A percentile compares a stretch with the other conserved stretches of the same genome.
Conservation (phyloP, 2,113 vertebrate genomes). For the Sinosuthora webbiana region DNA sequence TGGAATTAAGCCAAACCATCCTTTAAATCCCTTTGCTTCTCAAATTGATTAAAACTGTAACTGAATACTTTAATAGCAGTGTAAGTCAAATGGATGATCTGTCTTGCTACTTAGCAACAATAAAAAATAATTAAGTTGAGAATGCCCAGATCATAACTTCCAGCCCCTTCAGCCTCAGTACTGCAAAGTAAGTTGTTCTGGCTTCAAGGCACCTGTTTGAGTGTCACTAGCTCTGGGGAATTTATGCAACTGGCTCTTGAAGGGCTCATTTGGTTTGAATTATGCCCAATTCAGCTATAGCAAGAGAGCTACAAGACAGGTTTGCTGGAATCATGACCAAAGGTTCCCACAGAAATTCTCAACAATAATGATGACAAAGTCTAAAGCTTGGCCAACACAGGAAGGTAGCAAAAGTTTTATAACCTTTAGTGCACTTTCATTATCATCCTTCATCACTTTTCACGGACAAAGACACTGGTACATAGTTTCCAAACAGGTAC, state of each 20-base stretch:
- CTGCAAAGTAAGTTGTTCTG: neutral
- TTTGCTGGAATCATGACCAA: neutral
- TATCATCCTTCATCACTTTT: neutral
- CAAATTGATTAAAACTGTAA: slow-evolving; percentile 26
- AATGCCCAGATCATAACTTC: neutral
- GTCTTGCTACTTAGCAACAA: slow-evolving; percentile 31
- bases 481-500: neutral
- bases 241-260: neutral
- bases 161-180: neutral
- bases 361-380: neutral
- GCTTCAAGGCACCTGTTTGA: neutral
- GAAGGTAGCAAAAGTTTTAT: neutral
- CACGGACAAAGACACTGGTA: neutral
- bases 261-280: neutral
- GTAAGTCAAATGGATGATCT: neutral
- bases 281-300: neutral
- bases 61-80: slow-evolving; percentile 8
- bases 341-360: neutral
- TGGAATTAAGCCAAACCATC: neutral
- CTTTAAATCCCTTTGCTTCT: slow-evolving; percentile 28
- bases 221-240: neutral
- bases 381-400: neutral
- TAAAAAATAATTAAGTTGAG: slow-evolving; percentile 14
- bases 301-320: neutral
- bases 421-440: neutral